Conservation (phyloP, 2,113 vertebrate genomes). For the Fregata magnificens region DNA sequence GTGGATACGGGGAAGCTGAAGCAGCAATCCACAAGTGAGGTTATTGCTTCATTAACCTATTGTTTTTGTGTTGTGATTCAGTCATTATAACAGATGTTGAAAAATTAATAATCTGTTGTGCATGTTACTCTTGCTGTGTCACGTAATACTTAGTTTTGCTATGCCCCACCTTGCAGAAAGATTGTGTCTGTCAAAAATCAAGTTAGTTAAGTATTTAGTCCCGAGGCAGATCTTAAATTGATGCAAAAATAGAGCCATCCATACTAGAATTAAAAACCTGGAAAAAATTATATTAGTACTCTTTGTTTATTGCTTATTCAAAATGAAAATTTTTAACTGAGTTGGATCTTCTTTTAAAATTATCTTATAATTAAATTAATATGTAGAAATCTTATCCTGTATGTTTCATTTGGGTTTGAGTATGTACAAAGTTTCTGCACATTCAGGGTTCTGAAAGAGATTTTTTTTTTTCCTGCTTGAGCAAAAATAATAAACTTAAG, state of each 20-base stretch:
- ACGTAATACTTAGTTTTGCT: background rate
- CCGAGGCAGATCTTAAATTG: background rate
- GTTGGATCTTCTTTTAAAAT: background rate
- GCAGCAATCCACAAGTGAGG: conserved; percentile 65
- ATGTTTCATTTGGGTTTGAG: background rate
- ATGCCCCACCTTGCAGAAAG: background rate
- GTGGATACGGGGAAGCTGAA: conserved; percentile 52
- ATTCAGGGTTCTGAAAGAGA: background rate
- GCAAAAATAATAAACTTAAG: background rate
- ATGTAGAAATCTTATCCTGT: background rate
- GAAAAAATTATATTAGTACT: background rate
- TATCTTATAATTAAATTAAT: background rate
- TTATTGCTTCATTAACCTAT: conserved; percentile 46
- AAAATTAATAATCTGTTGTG: background rate
- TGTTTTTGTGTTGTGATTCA: background rate
- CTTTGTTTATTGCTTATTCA: background rate
- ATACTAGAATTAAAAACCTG: background rate
- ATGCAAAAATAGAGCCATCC: background rate
- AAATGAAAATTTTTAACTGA: background rate
- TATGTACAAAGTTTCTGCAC: background rate
- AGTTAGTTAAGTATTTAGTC: background rate
- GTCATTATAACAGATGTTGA: background rate
- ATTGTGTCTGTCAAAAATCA: background rate
- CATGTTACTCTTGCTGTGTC: background rate
- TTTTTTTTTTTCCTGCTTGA: background rate